Conservation (phyloP, 2,888 invertebrate genomes). For the Zelleria hepariella region DNA sequence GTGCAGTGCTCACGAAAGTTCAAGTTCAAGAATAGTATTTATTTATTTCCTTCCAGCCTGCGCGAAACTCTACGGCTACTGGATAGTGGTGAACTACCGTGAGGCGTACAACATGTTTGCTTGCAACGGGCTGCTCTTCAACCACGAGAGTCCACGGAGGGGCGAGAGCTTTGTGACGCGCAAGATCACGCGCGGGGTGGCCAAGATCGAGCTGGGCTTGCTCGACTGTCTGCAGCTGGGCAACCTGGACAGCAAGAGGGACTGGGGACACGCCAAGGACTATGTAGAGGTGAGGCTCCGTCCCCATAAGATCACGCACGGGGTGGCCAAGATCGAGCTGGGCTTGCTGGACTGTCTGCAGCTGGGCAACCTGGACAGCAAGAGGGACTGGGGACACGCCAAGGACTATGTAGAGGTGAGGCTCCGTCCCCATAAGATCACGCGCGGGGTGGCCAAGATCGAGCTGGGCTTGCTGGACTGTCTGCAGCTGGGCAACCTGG, state of each 20-base stretch:
- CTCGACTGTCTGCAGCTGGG: conserved; percentile 91
- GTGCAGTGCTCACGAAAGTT: too few relatives aligned
- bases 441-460: conserved; percentile 97
- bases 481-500: conserved; percentile 94
- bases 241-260: conserved; percentile 94
- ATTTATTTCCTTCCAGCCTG: conserved; percentile 75
- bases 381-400: conserved; percentile 98
- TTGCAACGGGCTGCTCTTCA: conserved; percentile 96
- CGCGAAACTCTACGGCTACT: conserved; percentile 95
- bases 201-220: conserved; percentile 93
- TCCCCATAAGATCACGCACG: not conserved
- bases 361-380: conserved; percentile 94
- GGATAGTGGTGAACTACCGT: conserved; percentile 96
- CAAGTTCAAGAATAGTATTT: not conserved
- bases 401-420: conserved; percentile 93
- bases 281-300: conserved; percentile 89
- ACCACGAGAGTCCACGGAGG: conserved; percentile 95
- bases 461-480: conserved; percentile 86
- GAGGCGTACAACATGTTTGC: conserved; percentile 97
- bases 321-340: not conserved
- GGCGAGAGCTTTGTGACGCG: conserved; percentile 99
- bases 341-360: conserved; percentile 76
- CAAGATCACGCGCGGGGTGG: conserved; percentile 97
- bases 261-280: conserved; percentile 98
- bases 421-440: too few relatives aligned